Evolutionary conservation across 2,797 vertebrate genomes (phyloP).

Genomic region (Podarcis siculus): DNA sequence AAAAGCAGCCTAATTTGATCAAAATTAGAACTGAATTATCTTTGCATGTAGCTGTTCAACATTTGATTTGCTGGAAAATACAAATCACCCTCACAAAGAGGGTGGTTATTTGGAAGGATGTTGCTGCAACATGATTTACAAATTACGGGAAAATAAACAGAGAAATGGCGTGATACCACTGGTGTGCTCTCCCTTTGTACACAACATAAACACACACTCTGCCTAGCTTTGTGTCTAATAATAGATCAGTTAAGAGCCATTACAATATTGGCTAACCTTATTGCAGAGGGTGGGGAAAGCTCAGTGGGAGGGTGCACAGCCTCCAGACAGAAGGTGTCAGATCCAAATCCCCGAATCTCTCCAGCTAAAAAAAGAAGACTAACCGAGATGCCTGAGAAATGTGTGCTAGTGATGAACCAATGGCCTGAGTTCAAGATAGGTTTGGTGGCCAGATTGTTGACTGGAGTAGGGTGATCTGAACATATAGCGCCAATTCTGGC

Average conservation of each 20-base stretch:
- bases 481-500: no score
- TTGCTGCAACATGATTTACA: conserved; percentile 36
- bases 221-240: conserved; percentile 21
- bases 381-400: no score
- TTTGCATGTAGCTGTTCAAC: conserved; percentile 36
- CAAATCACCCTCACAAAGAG: conserved; percentile 46
- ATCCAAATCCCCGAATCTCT: no score
- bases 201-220: background rate
- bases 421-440: no score
- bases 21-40: conserved; percentile 55
- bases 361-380: no score
- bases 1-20: conserved; percentile 50
- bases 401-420: no score
- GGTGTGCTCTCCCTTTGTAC: background rate
- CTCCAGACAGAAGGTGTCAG: no score
- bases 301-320: background rate
- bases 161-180: background rate
- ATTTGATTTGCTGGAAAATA: conserved; percentile 29
- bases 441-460: no score
- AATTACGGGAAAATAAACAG: conserved; percentile 32
- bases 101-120: conserved; percentile 2
- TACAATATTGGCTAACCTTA: background rate
- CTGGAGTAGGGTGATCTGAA: no score
- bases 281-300: background rate
- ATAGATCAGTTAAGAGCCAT: background rate